phyloP scores from a whole-genome alignment of 2,888 invertebrate genomes.

The Sphaerophoria rueppellii region DNA sequence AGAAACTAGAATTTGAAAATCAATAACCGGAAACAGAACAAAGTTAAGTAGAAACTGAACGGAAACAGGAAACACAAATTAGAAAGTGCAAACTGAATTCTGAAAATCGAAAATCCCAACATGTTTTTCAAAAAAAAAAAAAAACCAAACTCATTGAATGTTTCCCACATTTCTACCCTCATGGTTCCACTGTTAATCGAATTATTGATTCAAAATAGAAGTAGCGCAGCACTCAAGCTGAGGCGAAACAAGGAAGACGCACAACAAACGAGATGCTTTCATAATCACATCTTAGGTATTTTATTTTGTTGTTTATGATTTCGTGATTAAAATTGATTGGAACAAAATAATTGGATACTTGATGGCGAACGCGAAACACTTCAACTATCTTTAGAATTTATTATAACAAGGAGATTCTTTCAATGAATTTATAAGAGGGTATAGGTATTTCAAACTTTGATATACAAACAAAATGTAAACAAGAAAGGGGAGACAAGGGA shows the following conservation, averaged over 20 bases:
- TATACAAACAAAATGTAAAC: background rate
- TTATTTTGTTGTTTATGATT: slow-evolving; percentile 4
- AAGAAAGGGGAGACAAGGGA: background rate
- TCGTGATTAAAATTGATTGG: slow-evolving; percentile 31
- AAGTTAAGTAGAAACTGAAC: no score
- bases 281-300: slow-evolving; percentile 33
- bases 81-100: no score
- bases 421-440: background rate
- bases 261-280: background rate
- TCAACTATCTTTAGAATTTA: slow-evolving; percentile 12
- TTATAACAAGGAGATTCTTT: slow-evolving; percentile 14
- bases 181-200: background rate
- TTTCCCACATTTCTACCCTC: background rate
- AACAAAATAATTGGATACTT: slow-evolving; percentile 35
- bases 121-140: no score
- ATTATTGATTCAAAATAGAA: slow-evolving; percentile 8
- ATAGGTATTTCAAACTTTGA: background rate
- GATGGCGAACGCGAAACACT: slow-evolving; percentile 11
- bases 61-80: no score
- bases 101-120: no score
- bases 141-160: no score
- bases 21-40: no score
- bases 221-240: background rate
- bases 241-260: background rate
- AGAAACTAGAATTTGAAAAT: no score